phyloP scores from a whole-genome alignment of 2,113 vertebrate species.

The Microcebus griseorufus region DNA sequence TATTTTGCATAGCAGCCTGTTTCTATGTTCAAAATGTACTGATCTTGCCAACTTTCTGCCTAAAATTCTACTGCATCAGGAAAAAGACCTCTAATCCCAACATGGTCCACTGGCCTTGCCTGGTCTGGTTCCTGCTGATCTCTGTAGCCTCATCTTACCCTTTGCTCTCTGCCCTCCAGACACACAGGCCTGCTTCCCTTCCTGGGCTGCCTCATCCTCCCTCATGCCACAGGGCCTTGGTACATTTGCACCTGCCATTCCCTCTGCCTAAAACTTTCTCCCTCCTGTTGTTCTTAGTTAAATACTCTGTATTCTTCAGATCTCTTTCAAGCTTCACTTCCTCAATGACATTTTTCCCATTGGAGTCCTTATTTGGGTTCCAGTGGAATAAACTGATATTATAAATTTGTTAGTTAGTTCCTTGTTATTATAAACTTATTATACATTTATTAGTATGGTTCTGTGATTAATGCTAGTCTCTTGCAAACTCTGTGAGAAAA shows the following conservation, averaged over 20 bases:
- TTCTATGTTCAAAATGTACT: neutral
- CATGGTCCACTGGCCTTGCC: neutral
- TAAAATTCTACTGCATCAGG: neutral
- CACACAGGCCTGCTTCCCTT: neutral
- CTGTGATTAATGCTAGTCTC: neutral
- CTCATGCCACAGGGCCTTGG: neutral
- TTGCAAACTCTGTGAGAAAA: neutral
- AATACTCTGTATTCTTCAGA: neutral
- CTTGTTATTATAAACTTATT: neutral
- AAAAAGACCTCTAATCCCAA: neutral
- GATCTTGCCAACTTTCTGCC: neutral
- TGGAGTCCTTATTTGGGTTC: neutral
- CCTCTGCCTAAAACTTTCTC: neutral
- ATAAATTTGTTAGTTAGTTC: neutral
- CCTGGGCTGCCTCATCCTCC: neutral
- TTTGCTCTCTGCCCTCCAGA: neutral
- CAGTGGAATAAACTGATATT: neutral
- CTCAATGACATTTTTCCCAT: neutral
- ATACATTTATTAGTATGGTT: neutral
- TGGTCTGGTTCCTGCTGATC: neutral
- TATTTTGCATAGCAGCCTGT: neutral
- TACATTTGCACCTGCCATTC: neutral
- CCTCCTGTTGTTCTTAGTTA: neutral
- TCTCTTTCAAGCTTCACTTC: neutral
- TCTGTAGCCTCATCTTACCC: neutral